A percentile compares a stretch with the other conserved stretches of the same genome.
These are phyloP conservation scores for Hermodice carunculata DNA, from an alignment of 2,888 invertebrate genomes.

Conservation along the genomic window DNA sequence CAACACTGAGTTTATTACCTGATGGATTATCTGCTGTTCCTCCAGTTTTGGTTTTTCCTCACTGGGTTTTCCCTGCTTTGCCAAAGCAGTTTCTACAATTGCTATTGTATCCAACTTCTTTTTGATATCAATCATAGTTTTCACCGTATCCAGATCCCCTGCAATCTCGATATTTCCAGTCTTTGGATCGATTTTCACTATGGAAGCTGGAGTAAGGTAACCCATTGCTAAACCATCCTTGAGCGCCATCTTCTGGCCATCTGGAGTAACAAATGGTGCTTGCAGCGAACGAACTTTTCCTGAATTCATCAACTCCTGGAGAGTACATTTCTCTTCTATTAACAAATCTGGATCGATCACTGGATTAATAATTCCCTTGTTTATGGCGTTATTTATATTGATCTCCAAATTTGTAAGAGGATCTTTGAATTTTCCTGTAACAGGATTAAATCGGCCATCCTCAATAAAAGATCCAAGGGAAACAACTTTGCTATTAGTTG, in stretches of 20 bases:
- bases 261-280: constrained; percentile 41
- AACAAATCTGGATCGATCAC: constrained; percentile 39
- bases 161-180: constrained; percentile 9
- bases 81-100: constrained; percentile 55
- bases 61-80: constrained; percentile 23
- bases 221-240: constrained; percentile 79
- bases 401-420: constrained; percentile 76
- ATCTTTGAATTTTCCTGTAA: constrained; percentile 75
- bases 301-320: neutral
- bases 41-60: constrained; percentile 10
- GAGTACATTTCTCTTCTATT: neutral
- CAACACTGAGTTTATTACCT: constrained; percentile 11
- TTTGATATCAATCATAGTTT: constrained; percentile 58
- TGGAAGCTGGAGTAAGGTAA: constrained; percentile 78
- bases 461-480: constrained; percentile 55
- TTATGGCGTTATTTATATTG: constrained; percentile 81
- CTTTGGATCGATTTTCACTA: constrained; percentile 72
- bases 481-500: constrained; percentile 54
- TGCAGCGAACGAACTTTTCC: constrained; percentile 2
- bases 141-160: constrained; percentile 43
- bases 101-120: constrained; percentile 61
- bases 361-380: constrained; percentile 76
- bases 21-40: constrained; percentile 9
- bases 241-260: constrained; percentile 72
- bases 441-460: constrained; percentile 75